Evolutionary conservation across 30 jellyfish, hydroid and myxozoan genomes (phyloP), one percentile per base, ranked within the genome.

Genomic region (Pseudorhiza aurosa): DNA sequence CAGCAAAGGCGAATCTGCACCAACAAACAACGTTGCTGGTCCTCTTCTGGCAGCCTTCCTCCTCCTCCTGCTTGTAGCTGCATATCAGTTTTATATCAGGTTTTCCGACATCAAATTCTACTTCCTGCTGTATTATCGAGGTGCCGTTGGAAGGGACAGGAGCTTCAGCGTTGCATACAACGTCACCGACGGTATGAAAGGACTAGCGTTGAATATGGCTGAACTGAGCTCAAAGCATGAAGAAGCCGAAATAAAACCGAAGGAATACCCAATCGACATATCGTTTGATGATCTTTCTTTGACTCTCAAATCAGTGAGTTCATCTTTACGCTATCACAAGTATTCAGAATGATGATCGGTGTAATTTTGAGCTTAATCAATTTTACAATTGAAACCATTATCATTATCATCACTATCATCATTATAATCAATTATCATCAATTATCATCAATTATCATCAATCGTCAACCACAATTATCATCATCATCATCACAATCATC

Each of bases 21-120:
- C 94, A 0, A 56, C 69, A 25, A 82, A 82, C 35, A 82, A 82
- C 32, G 87, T 83, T 51, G 86, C 94, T 15, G 94, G 94, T 4
- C 94, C 94, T 15, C 58, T 82, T 26, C 87, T 82, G 12, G 94
- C 87, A 22, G 87, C 82, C 8, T 53, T 68, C 37, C 45, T 82
- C 24, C 26, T 82, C 27, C 58, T 47, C 15, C 28, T 68, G 50
- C 37, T 82, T 17, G 62, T 82, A 39, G 40, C 63, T 8, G 32
- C 70, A 33, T 82, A 68, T 57, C 82, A 82, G 42, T 15, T 71
- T 63, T 82, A 68, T 56, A 27, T 71, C 1, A 81, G 57, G 75
- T 46, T 26, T 26, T 31, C 82, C n/a, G 82, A 56, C 1, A 58
- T 82, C 33, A 69, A 59, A 39, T 82, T 57, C 67, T 82, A 26